These are phyloP conservation scores for Callinectes sapidus DNA, from an alignment of 2,888 invertebrate species.

Conservation along the genomic window DNA sequence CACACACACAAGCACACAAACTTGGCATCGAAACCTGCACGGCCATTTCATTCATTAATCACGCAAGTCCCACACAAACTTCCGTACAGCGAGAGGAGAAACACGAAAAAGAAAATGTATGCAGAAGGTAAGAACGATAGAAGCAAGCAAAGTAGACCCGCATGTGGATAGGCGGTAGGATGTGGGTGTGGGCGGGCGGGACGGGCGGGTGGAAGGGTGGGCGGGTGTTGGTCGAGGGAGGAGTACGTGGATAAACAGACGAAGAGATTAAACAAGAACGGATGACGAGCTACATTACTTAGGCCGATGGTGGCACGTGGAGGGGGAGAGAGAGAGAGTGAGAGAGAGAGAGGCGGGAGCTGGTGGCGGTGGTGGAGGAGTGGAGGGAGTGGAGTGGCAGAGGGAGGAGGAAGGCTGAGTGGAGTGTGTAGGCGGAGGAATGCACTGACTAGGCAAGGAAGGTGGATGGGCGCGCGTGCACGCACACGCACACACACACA, in stretches of 20 bases:
- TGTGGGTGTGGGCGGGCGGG: not conserved
- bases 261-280: slow-evolving; percentile 17
- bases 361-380: too few species aligned
- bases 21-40: not conserved
- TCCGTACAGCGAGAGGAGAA: not conserved
- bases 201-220: not conserved
- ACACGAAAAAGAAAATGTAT: not conserved
- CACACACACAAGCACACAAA: slow-evolving; percentile 11
- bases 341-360: not conserved
- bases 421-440: slow-evolving; percentile 22
- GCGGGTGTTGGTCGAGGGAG: slow-evolving; percentile 1
- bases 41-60: not conserved
- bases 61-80: not conserved
- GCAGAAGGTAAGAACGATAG: slow-evolving; percentile 2
- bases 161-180: not conserved
- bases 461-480: not conserved
- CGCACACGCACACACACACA: slow-evolving; percentile 15
- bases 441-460: not conserved
- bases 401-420: not conserved
- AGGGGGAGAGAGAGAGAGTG: not conserved
- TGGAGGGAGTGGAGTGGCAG: not conserved
- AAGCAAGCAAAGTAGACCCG: slow-evolving; percentile 31
- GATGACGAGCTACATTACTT: slow-evolving; percentile 31
- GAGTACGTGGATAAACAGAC: slow-evolving; percentile 1
- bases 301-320: not conserved